phyloP scores from a whole-genome alignment of 1,140 invertebrate genomes.

The Drosophila serrata region DNA sequence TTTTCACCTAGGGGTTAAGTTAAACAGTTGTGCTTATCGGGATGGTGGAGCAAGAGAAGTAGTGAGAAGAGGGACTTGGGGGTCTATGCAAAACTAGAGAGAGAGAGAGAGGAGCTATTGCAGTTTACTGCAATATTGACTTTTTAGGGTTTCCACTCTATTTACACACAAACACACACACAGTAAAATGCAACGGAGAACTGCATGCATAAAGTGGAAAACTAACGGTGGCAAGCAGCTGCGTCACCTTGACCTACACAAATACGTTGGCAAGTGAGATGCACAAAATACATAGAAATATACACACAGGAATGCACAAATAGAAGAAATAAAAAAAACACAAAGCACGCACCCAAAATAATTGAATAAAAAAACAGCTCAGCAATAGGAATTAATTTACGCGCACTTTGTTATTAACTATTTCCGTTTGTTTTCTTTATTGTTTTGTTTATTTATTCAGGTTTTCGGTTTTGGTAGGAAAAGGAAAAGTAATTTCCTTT shows the following conservation, averaged over 20 bases:
- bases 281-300: slow-evolving; percentile 3
- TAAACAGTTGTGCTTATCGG: slow-evolving; percentile 29
- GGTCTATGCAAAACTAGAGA: background rate
- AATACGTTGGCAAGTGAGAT: slow-evolving; percentile 27
- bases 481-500: background rate
- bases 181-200: slow-evolving; percentile 6
- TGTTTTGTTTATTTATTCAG: background rate
- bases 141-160: slow-evolving; percentile 47
- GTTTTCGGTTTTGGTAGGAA: background rate
- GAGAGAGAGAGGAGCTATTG: slow-evolving; percentile 3
- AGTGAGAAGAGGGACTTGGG: slow-evolving; percentile 2
- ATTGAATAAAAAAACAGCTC: slow-evolving; percentile 19
- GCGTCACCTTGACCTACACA: slow-evolving; percentile 55
- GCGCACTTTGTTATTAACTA: slow-evolving; percentile 48
- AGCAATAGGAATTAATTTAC: slow-evolving; percentile 16
- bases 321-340: slow-evolving; percentile 6
- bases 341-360: slow-evolving; percentile 8
- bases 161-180: slow-evolving; percentile 7
- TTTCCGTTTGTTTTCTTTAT: slow-evolving; percentile 29
- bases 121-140: slow-evolving; percentile 42
- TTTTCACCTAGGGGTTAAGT: slow-evolving; percentile 10
- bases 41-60: background rate
- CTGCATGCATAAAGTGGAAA: slow-evolving; percentile 37
- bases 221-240: slow-evolving; percentile 46
- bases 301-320: slow-evolving; percentile 1